Percentiles rank a stretch among this genome's conserved stretches.
Evolutionary conservation across 2,888 invertebrate species (phyloP).

Genomic region (Caenorhabditis parvicauda): DNA sequence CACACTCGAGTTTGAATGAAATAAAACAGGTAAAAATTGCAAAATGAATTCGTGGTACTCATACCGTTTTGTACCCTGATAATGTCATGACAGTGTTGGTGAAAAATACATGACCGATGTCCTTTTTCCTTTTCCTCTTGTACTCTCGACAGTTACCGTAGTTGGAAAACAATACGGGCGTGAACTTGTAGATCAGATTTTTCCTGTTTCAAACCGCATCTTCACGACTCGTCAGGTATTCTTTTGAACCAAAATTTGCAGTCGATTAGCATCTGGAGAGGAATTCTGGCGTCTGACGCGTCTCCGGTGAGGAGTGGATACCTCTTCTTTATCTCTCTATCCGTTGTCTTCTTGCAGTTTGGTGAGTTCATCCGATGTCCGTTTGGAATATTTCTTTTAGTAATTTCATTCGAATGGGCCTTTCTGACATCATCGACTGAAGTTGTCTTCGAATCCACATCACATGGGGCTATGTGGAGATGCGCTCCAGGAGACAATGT

Average conservation of each 20-base stretch:
- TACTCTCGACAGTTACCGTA: too few relatives aligned
- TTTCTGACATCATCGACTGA: slow-evolving; percentile 32
- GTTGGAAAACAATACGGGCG: too few relatives aligned
- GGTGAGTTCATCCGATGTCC: neutral
- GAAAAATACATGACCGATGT: neutral
- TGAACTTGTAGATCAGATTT: too few relatives aligned
- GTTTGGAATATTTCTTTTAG: slow-evolving; percentile 8
- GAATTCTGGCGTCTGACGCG: neutral
- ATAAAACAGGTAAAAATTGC: slow-evolving; percentile 5
- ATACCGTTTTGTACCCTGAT: slow-evolving; percentile 13
- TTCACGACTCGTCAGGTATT: too few relatives aligned
- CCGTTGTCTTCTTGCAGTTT: neutral
- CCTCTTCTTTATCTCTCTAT: neutral
- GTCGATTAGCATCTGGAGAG: too few relatives aligned
- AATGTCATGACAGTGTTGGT: neutral
- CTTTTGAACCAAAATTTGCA: too few relatives aligned
- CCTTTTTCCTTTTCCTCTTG: slow-evolving; percentile 2
- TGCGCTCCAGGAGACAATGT: slow-evolving; percentile 35
- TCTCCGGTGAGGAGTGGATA: neutral
- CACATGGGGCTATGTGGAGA: slow-evolving; percentile 38
- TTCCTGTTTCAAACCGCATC: too few relatives aligned
- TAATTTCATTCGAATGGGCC: slow-evolving; percentile 43
- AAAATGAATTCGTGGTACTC: slow-evolving; percentile 22
- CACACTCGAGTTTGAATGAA: slow-evolving; percentile 6
- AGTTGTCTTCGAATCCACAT: slow-evolving; percentile 28